phyloP scores from a whole-genome alignment of 2,797 vertebrate species.

The Acrossocheilus fasciatus region DNA sequence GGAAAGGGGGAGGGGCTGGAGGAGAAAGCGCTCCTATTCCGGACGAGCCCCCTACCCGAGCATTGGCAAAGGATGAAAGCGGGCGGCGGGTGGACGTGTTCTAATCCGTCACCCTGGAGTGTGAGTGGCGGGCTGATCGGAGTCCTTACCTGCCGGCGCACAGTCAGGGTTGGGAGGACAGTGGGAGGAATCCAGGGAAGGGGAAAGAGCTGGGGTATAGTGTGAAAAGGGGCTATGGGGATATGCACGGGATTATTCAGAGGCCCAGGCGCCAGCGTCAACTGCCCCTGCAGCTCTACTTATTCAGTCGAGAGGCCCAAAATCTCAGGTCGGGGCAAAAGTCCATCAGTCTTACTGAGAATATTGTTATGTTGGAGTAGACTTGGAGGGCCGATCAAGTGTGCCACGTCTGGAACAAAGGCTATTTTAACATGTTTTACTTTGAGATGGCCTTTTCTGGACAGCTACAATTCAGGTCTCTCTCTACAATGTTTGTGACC shows the following conservation, averaged over 20 bases:
- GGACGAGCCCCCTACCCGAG: constrained; percentile 70
- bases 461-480: neutral
- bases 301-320: constrained; percentile 57
- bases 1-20: constrained; percentile 65
- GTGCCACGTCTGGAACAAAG: constrained; percentile 19
- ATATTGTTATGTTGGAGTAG: constrained; percentile 39
- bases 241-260: constrained; percentile 43
- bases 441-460: neutral
- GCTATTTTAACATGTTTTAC: constrained; percentile 18
- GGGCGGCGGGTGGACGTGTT: constrained; percentile 70
- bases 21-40: constrained; percentile 63
- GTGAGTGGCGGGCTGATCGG: constrained; percentile 66
- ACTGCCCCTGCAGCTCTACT: constrained; percentile 57
- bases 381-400: constrained; percentile 32
- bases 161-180: constrained; percentile 60
- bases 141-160: constrained; percentile 73
- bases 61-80: constrained; percentile 82
- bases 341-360: constrained; percentile 56
- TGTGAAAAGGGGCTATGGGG: constrained; percentile 56
- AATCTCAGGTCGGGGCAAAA: constrained; percentile 51
- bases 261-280: constrained; percentile 59
- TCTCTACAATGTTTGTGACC: constrained; percentile 1
- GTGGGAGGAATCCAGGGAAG: constrained; percentile 31
- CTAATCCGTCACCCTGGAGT: constrained; percentile 74
- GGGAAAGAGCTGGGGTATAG: constrained; percentile 39